Evolutionary conservation across 2,888 invertebrate species (phyloP).

Genomic region (Tenthredo distinguenda): DNA sequence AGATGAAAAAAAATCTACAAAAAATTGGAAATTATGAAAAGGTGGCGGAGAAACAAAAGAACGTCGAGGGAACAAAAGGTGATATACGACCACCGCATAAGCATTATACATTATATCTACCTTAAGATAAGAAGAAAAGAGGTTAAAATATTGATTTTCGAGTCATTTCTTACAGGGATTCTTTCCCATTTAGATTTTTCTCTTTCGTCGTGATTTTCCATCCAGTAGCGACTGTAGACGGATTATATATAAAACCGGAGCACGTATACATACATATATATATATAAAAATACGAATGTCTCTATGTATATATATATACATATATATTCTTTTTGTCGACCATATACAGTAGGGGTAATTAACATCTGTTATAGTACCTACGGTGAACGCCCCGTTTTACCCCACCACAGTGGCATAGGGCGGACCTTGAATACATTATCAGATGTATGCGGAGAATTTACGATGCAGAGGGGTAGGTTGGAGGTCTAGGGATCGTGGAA

Average conservation of each 20-base stretch:
- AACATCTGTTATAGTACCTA: conserved; percentile 78
- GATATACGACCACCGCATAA: conserved; percentile 65
- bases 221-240: not conserved
- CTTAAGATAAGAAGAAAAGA: conserved; percentile 54
- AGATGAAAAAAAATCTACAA: conserved; percentile 15
- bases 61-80: conserved; percentile 68
- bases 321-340: conserved; percentile 57
- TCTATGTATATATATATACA: not conserved
- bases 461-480: conserved; percentile 44
- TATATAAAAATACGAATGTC: not conserved
- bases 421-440: conserved; percentile 78
- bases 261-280: not conserved
- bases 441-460: conserved; percentile 56
- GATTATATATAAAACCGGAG: not conserved
- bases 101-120: not conserved
- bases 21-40: conserved; percentile 65
- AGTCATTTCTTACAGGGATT: not conserved
- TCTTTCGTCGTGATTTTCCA: not conserved
- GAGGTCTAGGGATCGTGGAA: conserved; percentile 27
- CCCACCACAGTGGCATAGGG: conserved; percentile 72
- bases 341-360: conserved; percentile 76
- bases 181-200: not conserved
- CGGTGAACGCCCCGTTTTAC: conserved; percentile 72
- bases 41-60: conserved; percentile 68
- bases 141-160: not conserved